Evolutionary conservation across 2,113 vertebrate genomes (phyloP), one percentile per base, ranked within the genome.

Genomic region (Pseudolaguvia tuberculata): DNA sequence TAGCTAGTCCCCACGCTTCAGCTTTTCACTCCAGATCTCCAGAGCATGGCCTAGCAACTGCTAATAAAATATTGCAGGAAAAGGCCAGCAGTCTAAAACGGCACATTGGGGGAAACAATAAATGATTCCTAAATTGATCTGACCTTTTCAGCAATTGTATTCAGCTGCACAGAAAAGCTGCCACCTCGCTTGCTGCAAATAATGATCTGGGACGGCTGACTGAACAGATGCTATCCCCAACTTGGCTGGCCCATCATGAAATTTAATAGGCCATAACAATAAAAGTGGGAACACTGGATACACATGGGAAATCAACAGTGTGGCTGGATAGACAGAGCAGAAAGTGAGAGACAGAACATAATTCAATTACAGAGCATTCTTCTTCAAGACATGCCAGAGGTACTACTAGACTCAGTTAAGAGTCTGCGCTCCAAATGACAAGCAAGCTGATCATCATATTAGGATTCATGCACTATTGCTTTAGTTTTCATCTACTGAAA

Each of bases 201-300:
- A 79, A 74, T 75, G 86, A 87, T 84, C 83, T 86, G 86, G 80
- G 85, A 83, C 35, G 58, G 61, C 70, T 48, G 70, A 69, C 51
- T 56, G 80, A 82, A 81, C 87, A 89, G 85, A 87, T 89, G 85
- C 83, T 82, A 84, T 75, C 83, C 78, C 66, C 20, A 80, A 80
- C 85, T 85, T 82, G 78, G 80, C 81, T 70, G 75, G 80, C 85
- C 83, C 67, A 84, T 88, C 87, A 81, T 79, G 79, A 75, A 83
- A 79, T 86, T 86, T 86, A 86, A 87, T 87, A 86, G 88, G 81
- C 85, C 83, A 83, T 86, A 88, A 89, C 85, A 87, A 84, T 88
- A 85, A 86, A 87, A 85, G 75, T 50, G 53, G 78, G 78, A 83
- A 81, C 79, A 79, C 81, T 79, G 82, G 85, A 62, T 29, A 78